Evolutionary conservation across 2,888 invertebrate genomes (phyloP).

Genomic region (Sesia bembeciformis): DNA sequence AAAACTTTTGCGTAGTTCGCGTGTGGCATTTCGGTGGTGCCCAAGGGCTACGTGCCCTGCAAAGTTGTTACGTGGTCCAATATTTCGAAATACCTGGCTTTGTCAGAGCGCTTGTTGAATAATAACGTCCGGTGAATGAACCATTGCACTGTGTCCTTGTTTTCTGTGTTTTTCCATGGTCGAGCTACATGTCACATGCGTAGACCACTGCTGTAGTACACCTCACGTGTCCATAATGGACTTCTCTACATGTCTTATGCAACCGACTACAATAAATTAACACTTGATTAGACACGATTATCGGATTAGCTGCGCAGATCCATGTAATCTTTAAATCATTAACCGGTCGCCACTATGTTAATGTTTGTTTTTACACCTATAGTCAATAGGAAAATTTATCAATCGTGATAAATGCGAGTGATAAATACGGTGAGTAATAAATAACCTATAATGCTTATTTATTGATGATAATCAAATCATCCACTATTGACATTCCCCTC

Average conservation of each 20-base stretch:
- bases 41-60: slow-evolving; percentile 30
- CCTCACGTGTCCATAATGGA: slow-evolving; percentile 21
- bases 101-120: slow-evolving; percentile 67
- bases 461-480: too few species aligned
- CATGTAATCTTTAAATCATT: too few species aligned
- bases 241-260: too few species aligned
- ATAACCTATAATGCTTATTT: neutral
- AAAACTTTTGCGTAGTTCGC: too few species aligned
- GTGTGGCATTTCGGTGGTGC: neutral
- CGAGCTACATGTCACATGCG: slow-evolving; percentile 31
- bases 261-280: neutral
- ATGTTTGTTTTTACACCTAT: too few species aligned
- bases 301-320: too few species aligned
- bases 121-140: slow-evolving; percentile 71
- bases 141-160: slow-evolving; percentile 72
- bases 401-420: neutral
- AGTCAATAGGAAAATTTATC: too few species aligned
- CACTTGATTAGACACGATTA: neutral
- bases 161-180: slow-evolving; percentile 70
- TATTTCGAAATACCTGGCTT: slow-evolving; percentile 58
- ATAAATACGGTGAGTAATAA: neutral
- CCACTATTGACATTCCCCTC: too few species aligned
- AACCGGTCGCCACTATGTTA: too few species aligned
- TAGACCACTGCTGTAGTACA: slow-evolving; percentile 6
- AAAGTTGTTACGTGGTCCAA: slow-evolving; percentile 34